Conservation (phyloP, 2,797 vertebrate genomes). For the Mus spretus region DNA sequence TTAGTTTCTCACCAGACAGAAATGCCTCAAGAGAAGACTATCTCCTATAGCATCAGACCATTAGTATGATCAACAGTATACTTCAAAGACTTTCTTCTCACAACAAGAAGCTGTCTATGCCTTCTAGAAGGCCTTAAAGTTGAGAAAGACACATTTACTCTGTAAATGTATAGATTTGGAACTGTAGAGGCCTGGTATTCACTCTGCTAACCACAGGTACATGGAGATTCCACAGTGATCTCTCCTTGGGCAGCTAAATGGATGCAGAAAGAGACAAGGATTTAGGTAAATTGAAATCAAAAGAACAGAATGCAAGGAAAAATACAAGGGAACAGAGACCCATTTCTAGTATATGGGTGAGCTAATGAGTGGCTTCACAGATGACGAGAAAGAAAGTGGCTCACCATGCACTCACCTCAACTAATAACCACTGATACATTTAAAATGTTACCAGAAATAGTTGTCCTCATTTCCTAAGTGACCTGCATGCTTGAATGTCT, state of each 20-base stretch:
- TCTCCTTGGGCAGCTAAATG: neutral
- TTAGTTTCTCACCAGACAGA: neutral
- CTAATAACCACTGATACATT: slow-evolving; percentile 83
- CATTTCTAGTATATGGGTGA: slow-evolving; percentile 86
- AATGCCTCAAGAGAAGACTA: neutral
- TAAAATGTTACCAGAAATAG: slow-evolving; percentile 89
- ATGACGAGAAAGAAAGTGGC: slow-evolving; percentile 84
- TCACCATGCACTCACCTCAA: slow-evolving; percentile 88
- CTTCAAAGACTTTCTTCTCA: neutral
- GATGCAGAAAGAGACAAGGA: neutral
- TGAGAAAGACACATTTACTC: neutral
- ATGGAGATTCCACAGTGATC: neutral
- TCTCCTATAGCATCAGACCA: neutral
- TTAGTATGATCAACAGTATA: neutral
- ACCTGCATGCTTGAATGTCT: slow-evolving; percentile 87
- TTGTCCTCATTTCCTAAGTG: slow-evolving; percentile 88
- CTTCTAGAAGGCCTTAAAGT: neutral
- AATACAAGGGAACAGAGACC: slow-evolving; percentile 57
- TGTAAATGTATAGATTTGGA: neutral
- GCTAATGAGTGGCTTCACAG: slow-evolving; percentile 82
- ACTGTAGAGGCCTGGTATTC: neutral
- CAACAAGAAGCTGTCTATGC: neutral
- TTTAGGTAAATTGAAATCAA: neutral
- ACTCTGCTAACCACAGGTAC: neutral
- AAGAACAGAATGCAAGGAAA: neutral